Base-by-base conservation (phyloP, 2,797 vertebrate species). In the Netta rufina region DNA sequence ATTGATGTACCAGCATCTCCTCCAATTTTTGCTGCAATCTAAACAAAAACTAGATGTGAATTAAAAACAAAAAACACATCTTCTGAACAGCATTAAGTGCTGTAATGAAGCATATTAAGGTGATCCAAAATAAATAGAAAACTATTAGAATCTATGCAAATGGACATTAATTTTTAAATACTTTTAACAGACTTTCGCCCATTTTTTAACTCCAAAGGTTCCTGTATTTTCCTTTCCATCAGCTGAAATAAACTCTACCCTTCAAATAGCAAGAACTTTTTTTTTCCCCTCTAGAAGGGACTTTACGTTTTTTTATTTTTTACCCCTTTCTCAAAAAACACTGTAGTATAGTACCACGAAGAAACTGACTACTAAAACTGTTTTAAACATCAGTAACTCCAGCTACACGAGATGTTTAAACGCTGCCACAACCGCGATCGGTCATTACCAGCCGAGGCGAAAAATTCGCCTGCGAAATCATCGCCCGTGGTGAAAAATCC, bases 11-110 rank as follows among this genome's bases (percentile, higher is more conserved):
- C 98, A 84, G 99, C 98, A 97, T 99, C 99, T 25, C 99, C 99
- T 61, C 99, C 99, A 78, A 99, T 99, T 98, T 99, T 99, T 79
- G 99, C 99, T 96, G 99, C 99, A 84, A 99, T 99, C 99, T 99
- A 96, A 77, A 97, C 95, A 91, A 58, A 92, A 83, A 64, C 36
- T 11, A 96, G 9, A 70, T 22, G 1, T 41, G 51, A 33, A n/a
- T 53, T 39, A 62, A 36, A 16, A 86, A 24, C 9, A 45, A 5
- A 5, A 36, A 4, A 56, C 17, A 39, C 1, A 2, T 54, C 6
- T 73, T 58, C 20, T 20, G 13, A 10, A 70, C 2, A 0, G 57
- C 28, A 28, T 25, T 10, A 33, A 57, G 3, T 0, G 1, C 56
- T 51, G 79, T 7, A 51, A 73, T 2, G 38, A 64, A 0, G 3